A percentile compares a stretch with the other conserved stretches of the same genome.
Evolutionary conservation across 2,797 vertebrate species (phyloP).

Genomic region (Moxostoma hubbsi): DNA sequence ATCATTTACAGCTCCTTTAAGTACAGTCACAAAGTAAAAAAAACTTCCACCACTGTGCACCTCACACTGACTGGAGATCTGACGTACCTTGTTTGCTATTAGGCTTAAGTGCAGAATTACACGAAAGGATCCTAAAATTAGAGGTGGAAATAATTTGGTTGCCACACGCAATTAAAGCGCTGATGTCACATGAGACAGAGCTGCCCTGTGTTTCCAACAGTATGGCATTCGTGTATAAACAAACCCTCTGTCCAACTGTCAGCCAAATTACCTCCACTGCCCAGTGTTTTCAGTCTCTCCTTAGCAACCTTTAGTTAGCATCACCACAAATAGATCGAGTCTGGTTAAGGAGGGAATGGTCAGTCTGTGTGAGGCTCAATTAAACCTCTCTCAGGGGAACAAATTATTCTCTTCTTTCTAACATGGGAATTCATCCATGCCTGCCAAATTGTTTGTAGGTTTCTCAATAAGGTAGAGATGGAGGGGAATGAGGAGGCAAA

Average conservation of each 20-base stretch:
- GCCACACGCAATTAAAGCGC: slow-evolving; percentile 60
- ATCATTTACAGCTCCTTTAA: too few relatives aligned
- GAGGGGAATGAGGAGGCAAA: too few relatives aligned
- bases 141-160: slow-evolving; percentile 66
- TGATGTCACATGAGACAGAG: slow-evolving; percentile 65
- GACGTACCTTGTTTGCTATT: slow-evolving; percentile 52
- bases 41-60: too few relatives aligned
- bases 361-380: slow-evolving; percentile 30
- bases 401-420: neutral
- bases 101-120: slow-evolving; percentile 42
- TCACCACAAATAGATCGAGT: slow-evolving; percentile 30
- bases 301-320: slow-evolving; percentile 68
- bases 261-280: slow-evolving; percentile 64
- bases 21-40: too few relatives aligned
- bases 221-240: slow-evolving; percentile 64
- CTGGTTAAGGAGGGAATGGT: slow-evolving; percentile 34
- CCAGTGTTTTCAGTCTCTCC: slow-evolving; percentile 59
- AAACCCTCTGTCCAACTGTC: slow-evolving; percentile 60
- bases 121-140: slow-evolving; percentile 60
- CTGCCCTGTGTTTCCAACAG: slow-evolving; percentile 60
- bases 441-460: too few relatives aligned
- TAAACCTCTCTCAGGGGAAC: neutral
- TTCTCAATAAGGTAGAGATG: too few relatives aligned
- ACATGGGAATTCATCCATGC: neutral
- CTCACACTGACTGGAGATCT: neutral